Base-by-base conservation (phyloP, 2,113 vertebrate genomes). In the Engystomops pustulosus region DNA sequence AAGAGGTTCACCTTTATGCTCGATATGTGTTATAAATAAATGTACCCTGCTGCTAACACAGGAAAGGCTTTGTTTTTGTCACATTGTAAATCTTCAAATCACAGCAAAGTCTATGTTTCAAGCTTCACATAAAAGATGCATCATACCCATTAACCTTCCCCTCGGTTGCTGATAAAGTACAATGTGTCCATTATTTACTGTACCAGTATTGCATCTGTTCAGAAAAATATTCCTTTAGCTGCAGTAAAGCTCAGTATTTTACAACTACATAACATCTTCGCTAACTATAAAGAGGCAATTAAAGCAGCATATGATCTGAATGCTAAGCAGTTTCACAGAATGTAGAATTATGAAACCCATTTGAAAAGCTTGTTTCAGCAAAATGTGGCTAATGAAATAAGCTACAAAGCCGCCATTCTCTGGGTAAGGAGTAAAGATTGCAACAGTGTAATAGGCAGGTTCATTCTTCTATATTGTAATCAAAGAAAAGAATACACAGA, bases 81-180 rank as follows among this genome's bases (percentile, higher is more conserved):
- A 68, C 6, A 36, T 27, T 70, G 86, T 90, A 92, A 92, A 91
- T 92, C 88, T 88, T 86, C 69, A 85, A 49, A 87, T 76, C 18
- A 15, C 69, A 86, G 85, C 90, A 87, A 49, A 88, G 82, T 90
- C 80, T 74, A 71, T 85, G 87, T 86, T 92, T 92, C 89, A 90
- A 85, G 87, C 76, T 89, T 75, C 87, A 87, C 23, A 41, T 87
- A 88, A 90, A 91, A 91, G 88, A 91, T 90, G 87, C 81, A 91
- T 90, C 89, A 89, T 34, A 81, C 84, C 84, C 84, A 92, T 93
- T 93, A 93, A 91, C 91, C 89, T 92, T 90, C 81, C 86, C 86
- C 86, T 90, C 85, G 87, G 83, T 80, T 91, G 90, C 90, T 90
- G 91, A 91, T 93, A 91, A 93, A 92, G 86, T 91, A 91, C 92